Evolutionary conservation across 2,113 vertebrate species (phyloP).

Genomic region (Papio anubis): DNA sequence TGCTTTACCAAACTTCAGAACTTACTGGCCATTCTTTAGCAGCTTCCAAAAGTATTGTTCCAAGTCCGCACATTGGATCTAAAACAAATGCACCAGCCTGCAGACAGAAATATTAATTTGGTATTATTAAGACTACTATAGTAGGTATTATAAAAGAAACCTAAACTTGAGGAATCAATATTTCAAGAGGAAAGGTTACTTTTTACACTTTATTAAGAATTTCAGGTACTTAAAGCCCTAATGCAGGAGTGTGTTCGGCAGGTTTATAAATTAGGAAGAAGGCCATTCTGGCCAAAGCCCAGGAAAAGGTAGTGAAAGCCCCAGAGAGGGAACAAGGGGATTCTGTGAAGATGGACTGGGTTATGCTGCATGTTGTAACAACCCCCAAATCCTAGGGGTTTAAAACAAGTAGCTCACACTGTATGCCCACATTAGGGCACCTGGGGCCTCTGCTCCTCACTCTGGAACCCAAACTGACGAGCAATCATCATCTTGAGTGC

Average conservation of each 20-base stretch:
- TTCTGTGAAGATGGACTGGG: not conserved
- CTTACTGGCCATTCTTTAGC: slow-evolving; percentile 91
- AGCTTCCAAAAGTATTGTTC: slow-evolving; percentile 93
- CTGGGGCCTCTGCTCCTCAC: not conserved
- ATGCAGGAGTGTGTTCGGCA: not conserved
- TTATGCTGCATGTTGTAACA: not conserved
- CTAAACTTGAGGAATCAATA: not conserved
- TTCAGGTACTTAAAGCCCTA: not conserved
- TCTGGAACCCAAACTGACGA: not conserved
- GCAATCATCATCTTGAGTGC: not conserved
- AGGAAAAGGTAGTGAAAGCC: not conserved
- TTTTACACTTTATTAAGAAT: not conserved
- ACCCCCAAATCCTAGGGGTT: not conserved
- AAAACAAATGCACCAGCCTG: slow-evolving; percentile 89
- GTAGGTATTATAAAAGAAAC: not conserved
- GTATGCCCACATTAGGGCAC: not conserved
- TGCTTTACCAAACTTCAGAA: slow-evolving; percentile 12
- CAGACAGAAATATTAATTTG: slow-evolving; percentile 48
- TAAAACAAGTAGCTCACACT: not conserved
- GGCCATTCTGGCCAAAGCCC: not conserved
- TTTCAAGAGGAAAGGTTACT: not conserved
- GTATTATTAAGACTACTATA: not conserved
- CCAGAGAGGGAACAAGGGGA: not conserved
- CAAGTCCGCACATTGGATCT: slow-evolving; percentile 96
- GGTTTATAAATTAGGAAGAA: not conserved